phyloP scores from a whole-genome alignment of 2,888 invertebrate species.

The Lomographa bimaculata region DNA sequence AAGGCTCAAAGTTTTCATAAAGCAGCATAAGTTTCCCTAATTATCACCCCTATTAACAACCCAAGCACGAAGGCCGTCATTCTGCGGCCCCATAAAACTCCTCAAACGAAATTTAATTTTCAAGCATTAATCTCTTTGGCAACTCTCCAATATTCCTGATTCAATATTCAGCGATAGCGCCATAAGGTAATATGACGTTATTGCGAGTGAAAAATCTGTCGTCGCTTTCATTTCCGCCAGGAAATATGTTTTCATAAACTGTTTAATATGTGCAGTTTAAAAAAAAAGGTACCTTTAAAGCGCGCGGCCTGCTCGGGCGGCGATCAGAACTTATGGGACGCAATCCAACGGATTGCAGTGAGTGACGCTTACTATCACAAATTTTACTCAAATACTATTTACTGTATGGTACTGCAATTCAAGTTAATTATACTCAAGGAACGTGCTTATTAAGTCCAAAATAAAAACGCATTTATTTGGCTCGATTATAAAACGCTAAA shows the following conservation, averaged over 20 bases:
- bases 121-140: conserved; percentile 40
- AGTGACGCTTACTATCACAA: no score
- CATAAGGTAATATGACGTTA: conserved; percentile 26
- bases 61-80: conserved; percentile 11
- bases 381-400: no score
- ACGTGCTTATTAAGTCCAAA: no score
- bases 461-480: no score
- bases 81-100: conserved; percentile 25
- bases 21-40: no score
- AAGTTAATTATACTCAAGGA: no score
- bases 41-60: conserved; percentile 19
- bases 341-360: no score
- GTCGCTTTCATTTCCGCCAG: conserved; percentile 12
- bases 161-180: conserved; percentile 32
- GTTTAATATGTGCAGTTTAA: not conserved
- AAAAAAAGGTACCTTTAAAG: no score
- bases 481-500: no score
- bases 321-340: no score
- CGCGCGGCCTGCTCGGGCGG: no score
- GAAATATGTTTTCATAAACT: conserved; percentile 5
- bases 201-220: conserved; percentile 17
- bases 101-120: conserved; percentile 38
- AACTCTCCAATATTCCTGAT: conserved; percentile 35
- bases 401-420: no score
- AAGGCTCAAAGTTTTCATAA: not conserved